Base-by-base conservation (phyloP, 2,797 vertebrate species). In the Sandelia bainsii region DNA sequence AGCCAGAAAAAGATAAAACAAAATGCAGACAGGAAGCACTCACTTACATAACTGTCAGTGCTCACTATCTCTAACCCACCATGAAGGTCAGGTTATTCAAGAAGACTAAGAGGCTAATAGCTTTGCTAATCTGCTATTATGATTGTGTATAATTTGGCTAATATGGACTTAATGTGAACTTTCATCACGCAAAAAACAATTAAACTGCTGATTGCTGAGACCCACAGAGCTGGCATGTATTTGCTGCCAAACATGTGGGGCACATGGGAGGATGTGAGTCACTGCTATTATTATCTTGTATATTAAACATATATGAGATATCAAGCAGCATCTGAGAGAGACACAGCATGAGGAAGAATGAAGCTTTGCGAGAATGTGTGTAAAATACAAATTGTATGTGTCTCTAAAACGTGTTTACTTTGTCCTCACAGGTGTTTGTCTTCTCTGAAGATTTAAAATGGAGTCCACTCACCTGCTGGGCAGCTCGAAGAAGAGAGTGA, bases 401-500 rank as follows among this genome's bases (percentile, higher is more conserved):
- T 17, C 59, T 60, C 66, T 85, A 39, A 87, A 69, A 57, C 75
- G 42, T 63, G 27, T 40, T 70, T 27, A 79, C 39, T 52, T 44
- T 5, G 75, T 45, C 19, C 58, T 78, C 14, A 5, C 87, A 93
- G 93, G 89, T 85, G 69, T 75, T 62, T 54, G 61, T 80, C 72
- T 34, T 71, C 73, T 60, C 37, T 59, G 54, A 75, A 40, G 58
- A 42, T 71, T 77, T 27, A 85, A 80, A 63, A 94, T 94, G 93
- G 93, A 94, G 82, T 94, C 95, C 68, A 93, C 95, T 78, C 95
- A 95, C 75, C 93, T 93, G 91, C 94, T 96, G 90, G 88, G 93
- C 50, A 87, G 94, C 69, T 90, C 96, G 6, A 99, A 98, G 93
- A 99, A 99, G 89, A 92, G 93, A 81, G 97, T 98, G 50, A 99